Percentiles rank a stretch among this genome's conserved stretches.
Conservation (phyloP, 2,797 vertebrate species). For the Microctenopoma steveboyesi region DNA sequence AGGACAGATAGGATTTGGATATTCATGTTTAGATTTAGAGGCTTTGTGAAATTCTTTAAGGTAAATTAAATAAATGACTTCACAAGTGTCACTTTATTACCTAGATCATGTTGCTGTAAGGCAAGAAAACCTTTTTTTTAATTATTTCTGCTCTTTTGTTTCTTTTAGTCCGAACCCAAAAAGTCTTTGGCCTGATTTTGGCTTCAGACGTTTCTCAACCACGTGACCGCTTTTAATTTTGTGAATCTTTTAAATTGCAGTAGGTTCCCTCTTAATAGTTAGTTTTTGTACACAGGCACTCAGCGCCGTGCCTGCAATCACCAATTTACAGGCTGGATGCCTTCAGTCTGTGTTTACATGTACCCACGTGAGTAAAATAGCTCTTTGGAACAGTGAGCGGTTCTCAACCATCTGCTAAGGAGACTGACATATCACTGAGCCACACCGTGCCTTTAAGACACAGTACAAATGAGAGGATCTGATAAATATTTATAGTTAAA, state of each 20-base stretch:
- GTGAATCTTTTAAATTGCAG: slow-evolving; percentile 62
- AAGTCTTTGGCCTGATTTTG: slow-evolving; percentile 35
- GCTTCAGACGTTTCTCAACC: slow-evolving; percentile 28
- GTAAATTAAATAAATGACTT: too few species aligned
- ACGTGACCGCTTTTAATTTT: slow-evolving; percentile 45
- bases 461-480: slow-evolving; percentile 33
- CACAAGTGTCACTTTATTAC: too few species aligned
- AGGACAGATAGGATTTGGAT: too few species aligned
- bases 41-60: too few species aligned
- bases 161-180: slow-evolving; percentile 4
- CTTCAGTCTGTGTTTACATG: slow-evolving; percentile 77
- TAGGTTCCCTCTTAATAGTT: slow-evolving; percentile 53
- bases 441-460: slow-evolving; percentile 50
- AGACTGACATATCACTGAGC: slow-evolving; percentile 49
- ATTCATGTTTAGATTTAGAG: too few species aligned
- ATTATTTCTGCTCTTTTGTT: background rate
- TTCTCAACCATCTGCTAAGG: slow-evolving; percentile 52
- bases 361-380: slow-evolving; percentile 70
- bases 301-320: slow-evolving; percentile 63
- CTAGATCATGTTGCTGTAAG: too few species aligned
- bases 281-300: slow-evolving; percentile 61
- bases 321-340: slow-evolving; percentile 70
- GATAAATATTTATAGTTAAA: slow-evolving; percentile 28
- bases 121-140: too few species aligned
- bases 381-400: slow-evolving; percentile 36